Base-by-base conservation (phyloP, 1,140 invertebrate species). In the Acarapis woodi region DNA sequence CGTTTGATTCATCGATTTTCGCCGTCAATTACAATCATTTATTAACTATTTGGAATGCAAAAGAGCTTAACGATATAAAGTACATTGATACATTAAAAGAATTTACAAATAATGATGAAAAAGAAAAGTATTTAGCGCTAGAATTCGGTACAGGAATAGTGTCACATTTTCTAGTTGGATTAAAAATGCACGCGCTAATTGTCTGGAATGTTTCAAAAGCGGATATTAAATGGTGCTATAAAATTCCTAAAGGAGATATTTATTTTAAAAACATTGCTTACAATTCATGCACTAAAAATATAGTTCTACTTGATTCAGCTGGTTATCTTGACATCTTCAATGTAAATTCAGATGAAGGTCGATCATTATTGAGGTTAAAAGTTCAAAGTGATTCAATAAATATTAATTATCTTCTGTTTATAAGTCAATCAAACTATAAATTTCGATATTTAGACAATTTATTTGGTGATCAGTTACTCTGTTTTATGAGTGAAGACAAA, bases 1-100 rank as follows among this genome's bases (percentile, higher is more conserved):
- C 72, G 1, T 55, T 62, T 30, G 76, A 82, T 57, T 72, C 71
- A 21, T 77, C 74, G 1, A 47, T 77, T 14, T 46, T 80, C 15
- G 71, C 64, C 18, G 68, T 71, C 16, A 63, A 61, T 6, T 80
- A 73, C 58, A 63, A 57, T 19, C 58, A 61, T n/a, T 63, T 59
- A 30, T 47, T 77, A 19, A 77, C 73, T 4, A 49, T 75, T 18
- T 79, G 73, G 69, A 59, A 52, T 25, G 52, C 57, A 23, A 35
- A 23, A 24, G 23, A 35, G 4, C 9, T 15, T 14, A 10, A 12
- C 3, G 8, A 24, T 14, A 12, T 35, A 12, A 18, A 24, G 10
- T 25, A 8, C 19, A 35, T n/a, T 16, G 22, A 18, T n/a, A 29
- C 23, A 2, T 32, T 33, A 18, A 18, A 29, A 5, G 8, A 19